Base-by-base conservation (phyloP, 2,113 vertebrate species). In the Pollachius pollachius region DNA sequence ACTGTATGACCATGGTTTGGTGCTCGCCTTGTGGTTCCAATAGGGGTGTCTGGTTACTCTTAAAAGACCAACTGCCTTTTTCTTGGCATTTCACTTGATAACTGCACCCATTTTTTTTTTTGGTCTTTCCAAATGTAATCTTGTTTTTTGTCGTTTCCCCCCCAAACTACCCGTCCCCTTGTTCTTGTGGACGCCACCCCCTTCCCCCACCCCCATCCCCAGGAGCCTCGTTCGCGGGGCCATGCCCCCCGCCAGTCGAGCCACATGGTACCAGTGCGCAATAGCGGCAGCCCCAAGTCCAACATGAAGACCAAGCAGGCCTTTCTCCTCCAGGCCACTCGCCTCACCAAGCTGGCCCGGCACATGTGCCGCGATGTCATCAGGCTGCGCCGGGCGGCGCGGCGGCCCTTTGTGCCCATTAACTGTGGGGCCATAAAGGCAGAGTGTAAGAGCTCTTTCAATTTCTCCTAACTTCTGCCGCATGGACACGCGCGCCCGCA, bases 381-480 rank as follows among this genome's bases (percentile, higher is more conserved):
- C 84, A 94, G 92, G 89, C 94, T 98, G 94, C 95, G 95, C 90
- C 95, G 95, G 73, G 96, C 97, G 69, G 97, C 96, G 15, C 94
- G 97, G 94, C 94, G 95, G 82, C 97, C 97, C 78, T 98, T 98
- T 97, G 94, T 97, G 90, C 96, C 96, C 93, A 97, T 98, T 96
- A 97, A 98, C 94, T 97, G 95, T 95, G 97, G 95, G 92, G 96
- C 97, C 94, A 94, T 98, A 95, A 97, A 96, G 95, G 97, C 97
- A 94, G 96, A 98, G 96, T 98, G 97, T 98, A 97, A 98, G 97
- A 97, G 93, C 94, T 94, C 96, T 95, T 97, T 96, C 92, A 96
- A 96, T 97, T 96, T 94, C 94, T 97, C 96, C 93, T 97, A 96
- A 95, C 92, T 94, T 93, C 91, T 87, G 87, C 92, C 91, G 92